Evolutionary conservation across 2,888 invertebrate genomes (phyloP).

Genomic region (Chouioia cunea): DNA sequence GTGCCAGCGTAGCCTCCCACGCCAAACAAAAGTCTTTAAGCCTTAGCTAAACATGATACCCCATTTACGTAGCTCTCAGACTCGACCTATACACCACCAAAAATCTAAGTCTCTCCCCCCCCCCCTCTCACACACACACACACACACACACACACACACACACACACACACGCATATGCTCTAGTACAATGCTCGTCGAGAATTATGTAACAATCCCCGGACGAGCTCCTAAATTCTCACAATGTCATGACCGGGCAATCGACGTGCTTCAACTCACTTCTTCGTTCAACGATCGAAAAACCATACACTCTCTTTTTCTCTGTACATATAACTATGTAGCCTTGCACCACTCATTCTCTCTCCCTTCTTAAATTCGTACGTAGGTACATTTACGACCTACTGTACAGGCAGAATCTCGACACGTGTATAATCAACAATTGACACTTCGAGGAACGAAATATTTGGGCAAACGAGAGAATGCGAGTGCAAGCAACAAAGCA

Average conservation of each 20-base stretch:
- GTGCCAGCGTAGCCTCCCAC: constrained; percentile 64
- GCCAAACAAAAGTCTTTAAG: constrained; percentile 69
- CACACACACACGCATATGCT: constrained; percentile 35
- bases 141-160: no score
- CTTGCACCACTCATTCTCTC: no score
- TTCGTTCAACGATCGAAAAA: constrained; percentile 40
- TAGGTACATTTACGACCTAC: no score
- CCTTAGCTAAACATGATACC: constrained; percentile 68
- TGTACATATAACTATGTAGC: no score
- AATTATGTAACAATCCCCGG: constrained; percentile 64
- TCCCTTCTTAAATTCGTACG: no score
- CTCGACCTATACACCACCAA: constrained; percentile 45
- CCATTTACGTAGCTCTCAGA: constrained; percentile 58
- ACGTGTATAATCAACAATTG: no score
- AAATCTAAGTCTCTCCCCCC: constrained; percentile 60
- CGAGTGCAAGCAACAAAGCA: not conserved
- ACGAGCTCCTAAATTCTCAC: no score
- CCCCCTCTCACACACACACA: constrained; percentile 40
- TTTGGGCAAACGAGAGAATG: constrained; percentile 3
- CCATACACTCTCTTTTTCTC: constrained; percentile 24
- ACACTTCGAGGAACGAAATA: not conserved
- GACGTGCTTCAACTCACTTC: constrained; percentile 15
- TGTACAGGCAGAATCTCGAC: no score
- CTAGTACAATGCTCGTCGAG: constrained; percentile 54
- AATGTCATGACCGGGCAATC: no score